Evolutionary conservation across 2,888 invertebrate genomes (phyloP), one percentile per base, ranked within the genome.

Genomic region (Cephus sareptanus): DNA sequence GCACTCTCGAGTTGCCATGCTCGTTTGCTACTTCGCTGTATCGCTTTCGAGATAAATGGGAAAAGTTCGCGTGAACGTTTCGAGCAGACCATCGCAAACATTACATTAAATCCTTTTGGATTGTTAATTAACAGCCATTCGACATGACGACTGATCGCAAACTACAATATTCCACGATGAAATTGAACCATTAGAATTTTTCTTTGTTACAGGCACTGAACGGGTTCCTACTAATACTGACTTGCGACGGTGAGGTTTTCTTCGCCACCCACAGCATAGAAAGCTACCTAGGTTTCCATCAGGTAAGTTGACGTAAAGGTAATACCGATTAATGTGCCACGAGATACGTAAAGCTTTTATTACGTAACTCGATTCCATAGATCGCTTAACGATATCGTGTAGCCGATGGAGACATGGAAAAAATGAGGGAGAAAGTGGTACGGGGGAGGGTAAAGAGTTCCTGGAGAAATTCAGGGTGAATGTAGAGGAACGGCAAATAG

Each of bases 211-310:
- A 98, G 99, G 99, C 99, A 84, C 94, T 99, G 92, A 99, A 99
- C 93, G 99, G 99, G 88, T 99, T 99, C 94, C 95, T 99, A 91
- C 96, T 99, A 94, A 98, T 99, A 91, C 94, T 99, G 84, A 99
- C 98, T 85, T 98, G 98, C 93, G 99, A 99, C 92, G 99, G 99
- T 82, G 99, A 99, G 93, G 99, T 99, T 76, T 99, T 99, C 94
- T 99, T 99, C 93, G 99, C 99, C 80, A 99, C 99, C 83, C 98
- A 99, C 94, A 99, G 98, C 93, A 99, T 99, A 92, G 99, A 99
- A 94, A 98, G 98, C 92, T 99, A 99, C 93, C 95, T 99, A 90
- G 99, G 99, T 92, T 99, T 99, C 94, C 99, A 99, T 94, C 99
- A 99, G 96, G 99, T 99, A 93, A 93, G 93, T 92, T 79, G 9